These are phyloP conservation scores for Eulacestoma nigropectus DNA, from an alignment of 2,113 vertebrate species.

Conservation along the genomic window DNA sequence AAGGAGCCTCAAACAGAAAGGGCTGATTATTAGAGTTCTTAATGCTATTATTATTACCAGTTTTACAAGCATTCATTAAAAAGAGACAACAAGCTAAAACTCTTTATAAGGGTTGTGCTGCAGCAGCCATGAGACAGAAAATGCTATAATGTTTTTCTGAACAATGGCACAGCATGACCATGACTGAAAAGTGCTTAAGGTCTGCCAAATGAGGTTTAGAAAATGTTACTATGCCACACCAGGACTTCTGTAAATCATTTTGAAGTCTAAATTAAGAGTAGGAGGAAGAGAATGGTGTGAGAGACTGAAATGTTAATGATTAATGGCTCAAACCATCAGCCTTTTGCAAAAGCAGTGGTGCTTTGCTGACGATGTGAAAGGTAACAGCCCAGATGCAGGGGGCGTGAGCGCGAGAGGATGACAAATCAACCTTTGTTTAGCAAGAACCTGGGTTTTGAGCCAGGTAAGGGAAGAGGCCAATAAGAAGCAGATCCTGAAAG, in stretches of 20 bases:
- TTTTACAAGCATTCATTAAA: neutral
- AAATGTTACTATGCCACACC: neutral
- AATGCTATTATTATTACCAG: neutral
- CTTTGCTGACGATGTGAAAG: neutral
- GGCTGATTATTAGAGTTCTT: neutral
- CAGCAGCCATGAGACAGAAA: neutral
- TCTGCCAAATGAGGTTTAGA: neutral
- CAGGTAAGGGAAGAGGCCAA: neutral
- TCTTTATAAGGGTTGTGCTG: neutral
- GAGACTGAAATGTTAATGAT: neutral
- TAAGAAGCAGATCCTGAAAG: neutral
- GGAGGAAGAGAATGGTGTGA: neutral
- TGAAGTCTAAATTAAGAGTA: neutral
- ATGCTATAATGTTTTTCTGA: neutral
- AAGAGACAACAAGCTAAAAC: neutral
- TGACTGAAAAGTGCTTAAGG: neutral
- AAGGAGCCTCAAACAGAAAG: neutral
- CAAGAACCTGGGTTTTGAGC: neutral
- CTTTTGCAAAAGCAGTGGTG: neutral
- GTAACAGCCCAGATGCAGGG: neutral
- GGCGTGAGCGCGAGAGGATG: accelerated
- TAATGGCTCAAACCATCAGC: neutral
- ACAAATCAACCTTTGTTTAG: neutral
- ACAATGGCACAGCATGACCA: neutral
- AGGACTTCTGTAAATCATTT: neutral